phyloP scores from a whole-genome alignment of 2,113 vertebrate genomes.

The Neoarius graeffei region DNA sequence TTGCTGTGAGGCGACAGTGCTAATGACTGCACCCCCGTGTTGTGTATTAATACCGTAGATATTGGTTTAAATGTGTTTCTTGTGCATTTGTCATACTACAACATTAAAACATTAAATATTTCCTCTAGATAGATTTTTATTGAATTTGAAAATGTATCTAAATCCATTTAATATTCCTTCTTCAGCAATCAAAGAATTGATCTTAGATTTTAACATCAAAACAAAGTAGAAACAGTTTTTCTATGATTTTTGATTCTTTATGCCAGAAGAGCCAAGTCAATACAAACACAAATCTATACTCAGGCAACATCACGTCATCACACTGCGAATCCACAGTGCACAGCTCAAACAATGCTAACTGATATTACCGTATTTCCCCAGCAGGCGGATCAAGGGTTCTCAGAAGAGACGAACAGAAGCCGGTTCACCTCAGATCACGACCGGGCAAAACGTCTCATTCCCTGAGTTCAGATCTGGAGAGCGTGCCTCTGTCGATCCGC shows the following conservation, averaged over 20 bases:
- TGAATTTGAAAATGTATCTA: not conserved
- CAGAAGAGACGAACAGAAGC: slow-evolving; percentile 27
- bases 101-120: not conserved
- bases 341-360: not conserved
- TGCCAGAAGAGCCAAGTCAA: not conserved
- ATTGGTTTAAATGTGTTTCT: not conserved
- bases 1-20: no score
- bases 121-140: not conserved
- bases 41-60: not conserved
- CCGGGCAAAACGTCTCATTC: not conserved
- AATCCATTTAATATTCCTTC: no score
- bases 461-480: not conserved
- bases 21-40: no score
- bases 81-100: not conserved
- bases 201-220: no score
- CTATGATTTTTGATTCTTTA: no score
- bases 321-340: not conserved
- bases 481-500: not conserved
- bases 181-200: not conserved
- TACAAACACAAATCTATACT: not conserved
- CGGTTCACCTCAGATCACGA: not conserved
- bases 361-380: not conserved
- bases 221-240: no score
- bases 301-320: not conserved
- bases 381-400: slow-evolving; percentile 23